Conservation (phyloP, 2,113 vertebrate genomes). For the Phyllostomus hastatus region DNA sequence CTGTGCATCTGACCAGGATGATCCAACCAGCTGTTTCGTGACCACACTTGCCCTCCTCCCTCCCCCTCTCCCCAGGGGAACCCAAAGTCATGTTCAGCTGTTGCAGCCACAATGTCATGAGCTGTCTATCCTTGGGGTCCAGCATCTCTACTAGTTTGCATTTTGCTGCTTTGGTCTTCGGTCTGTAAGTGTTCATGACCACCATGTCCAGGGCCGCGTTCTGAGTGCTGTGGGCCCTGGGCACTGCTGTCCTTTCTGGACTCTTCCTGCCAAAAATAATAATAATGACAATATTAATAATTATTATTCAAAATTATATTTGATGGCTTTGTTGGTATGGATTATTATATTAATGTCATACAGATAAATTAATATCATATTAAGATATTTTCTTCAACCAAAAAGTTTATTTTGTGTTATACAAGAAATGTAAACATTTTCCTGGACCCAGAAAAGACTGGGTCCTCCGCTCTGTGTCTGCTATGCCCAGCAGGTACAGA, state of each 20-base stretch:
- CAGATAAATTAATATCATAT: not conserved
- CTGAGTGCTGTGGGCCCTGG: not conserved
- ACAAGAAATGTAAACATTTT: not conserved
- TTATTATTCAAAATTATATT: not conserved
- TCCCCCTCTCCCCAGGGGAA: not conserved
- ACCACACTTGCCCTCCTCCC: not conserved
- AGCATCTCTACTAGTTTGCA: not conserved
- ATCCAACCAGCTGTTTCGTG: not conserved
- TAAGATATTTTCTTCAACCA: not conserved
- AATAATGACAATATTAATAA: not conserved
- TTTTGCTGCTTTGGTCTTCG: not conserved
- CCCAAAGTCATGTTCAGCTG: not conserved
- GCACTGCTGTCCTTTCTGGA: not conserved
- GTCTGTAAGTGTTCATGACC: not conserved
- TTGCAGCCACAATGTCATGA: not conserved
- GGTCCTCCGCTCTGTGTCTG: too few species aligned
- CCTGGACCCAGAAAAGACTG: not conserved
- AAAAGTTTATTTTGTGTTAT: not conserved
- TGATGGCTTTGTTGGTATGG: not conserved
- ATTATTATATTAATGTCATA: not conserved
- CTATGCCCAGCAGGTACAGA: too few species aligned
- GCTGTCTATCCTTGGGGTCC: not conserved
- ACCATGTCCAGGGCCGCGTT: not conserved
- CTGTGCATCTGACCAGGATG: not conserved
- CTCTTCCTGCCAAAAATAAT: not conserved